Evolutionary conservation across 1,140 invertebrate species (phyloP), one percentile per base, ranked within the genome.

Genomic region (Zaprionus lachaisei): DNA sequence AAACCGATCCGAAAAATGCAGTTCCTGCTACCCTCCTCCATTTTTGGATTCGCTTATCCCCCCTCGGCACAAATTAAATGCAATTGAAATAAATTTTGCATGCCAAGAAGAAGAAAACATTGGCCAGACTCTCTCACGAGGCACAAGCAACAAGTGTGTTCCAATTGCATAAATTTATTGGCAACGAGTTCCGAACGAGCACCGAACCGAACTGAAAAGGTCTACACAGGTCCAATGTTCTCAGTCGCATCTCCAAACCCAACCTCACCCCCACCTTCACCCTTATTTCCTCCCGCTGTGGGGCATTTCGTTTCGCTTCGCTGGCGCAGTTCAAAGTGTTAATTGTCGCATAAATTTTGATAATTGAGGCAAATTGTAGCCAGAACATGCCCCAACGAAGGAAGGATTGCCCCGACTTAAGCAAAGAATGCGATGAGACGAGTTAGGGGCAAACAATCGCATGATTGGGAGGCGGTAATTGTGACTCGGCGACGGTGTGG

Each of bases 91-190:
- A 90, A 90, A 90, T 90, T 90, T 47, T 85, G 62, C 82, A 90
- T 90, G 68, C 60, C 63, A 77, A 89, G 84, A 81, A 80, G 31
- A 34, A 34, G 31, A 34, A 34, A 34, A 34, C 2, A 73, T 79
- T 77, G 75, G 65, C 65, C 68, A 54, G 56, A 78, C 24, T 34
- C 44, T 65, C 70, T 51, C 56, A 20, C 9, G 60, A 77, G 72
- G 77, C 72, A 79, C 72, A 79, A 90, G 86, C 85, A 90, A 85
- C 86, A 90, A 90, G 80, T 87, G 84, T 89, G 72, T 60, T 64
- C 81, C 86, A 82, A 85, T 90, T 90, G 81, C 85, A 90, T 90
- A 85, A 89, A 90, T 89, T 90, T 90, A 90, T 90, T 90, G 85
- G 79, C 86, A 89, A 84, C 78, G 80, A 89, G 81, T 90, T 73